Base-by-base conservation (phyloP, 1,140 invertebrate species). In the Euwallacea fornicatus region DNA sequence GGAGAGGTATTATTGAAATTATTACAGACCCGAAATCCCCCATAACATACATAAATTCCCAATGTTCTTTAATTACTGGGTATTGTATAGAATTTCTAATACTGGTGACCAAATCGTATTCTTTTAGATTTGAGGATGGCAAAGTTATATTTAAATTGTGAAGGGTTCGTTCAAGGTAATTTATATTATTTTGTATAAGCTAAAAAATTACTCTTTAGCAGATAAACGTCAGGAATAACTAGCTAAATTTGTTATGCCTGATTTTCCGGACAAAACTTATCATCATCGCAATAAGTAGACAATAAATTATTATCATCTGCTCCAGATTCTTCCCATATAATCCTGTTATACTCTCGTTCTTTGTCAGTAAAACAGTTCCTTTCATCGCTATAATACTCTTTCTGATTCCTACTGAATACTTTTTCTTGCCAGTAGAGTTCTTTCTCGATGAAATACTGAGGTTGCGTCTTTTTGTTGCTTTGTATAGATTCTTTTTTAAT, bases 401-500 rank as follows among this genome's bases (percentile, higher is more conserved):
- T 69, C 68, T 81, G 78, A 8, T 59, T 71, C 56, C 73, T 77
- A 41, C 75, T 78, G 69, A 77, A 80, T n/a, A 72, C 21, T 65
- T 81, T 81, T 60, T 79, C 62, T 65, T 81, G 79, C 79, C 79
- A 81, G 21, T 58, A 58, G 58, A 80, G 76, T 13, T 65, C 71
- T 44, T 77, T 75, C 55, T 69, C 63, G 53, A 74, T 64, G n/a
- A 54, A 71, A 13, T 33, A 33, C 21, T 33, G 21, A 44, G 47
- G 43, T 72, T 61, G 9, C 47, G 47, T 13, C 55, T 41, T 53
- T 75, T 73, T 8, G 47, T 68, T 16, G 33, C 44, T 15, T 60
- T 16, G 53, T 9, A 56, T 54, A 53, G 66, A 60, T 64, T 75
- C 71, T 43, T 76, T 71, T 46, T 60, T 69, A 13, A 75, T 60